Conservation (phyloP, 1,140 invertebrate species). For the Drosophila pseudoobscura region DNA sequence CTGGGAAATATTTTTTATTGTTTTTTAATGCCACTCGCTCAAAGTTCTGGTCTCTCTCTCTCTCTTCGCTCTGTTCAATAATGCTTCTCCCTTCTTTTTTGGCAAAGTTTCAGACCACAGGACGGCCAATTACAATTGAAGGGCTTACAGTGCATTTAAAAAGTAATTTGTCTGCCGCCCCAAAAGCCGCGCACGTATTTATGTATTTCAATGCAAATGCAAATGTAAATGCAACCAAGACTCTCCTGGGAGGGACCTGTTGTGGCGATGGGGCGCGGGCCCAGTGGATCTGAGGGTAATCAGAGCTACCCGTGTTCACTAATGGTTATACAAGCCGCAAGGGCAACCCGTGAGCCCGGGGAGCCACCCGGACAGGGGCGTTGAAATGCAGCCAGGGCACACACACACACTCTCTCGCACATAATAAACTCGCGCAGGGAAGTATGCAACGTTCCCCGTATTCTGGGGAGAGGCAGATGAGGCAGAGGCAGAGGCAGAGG, state of each 20-base stretch:
- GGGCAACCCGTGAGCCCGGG: slow-evolving; percentile 55
- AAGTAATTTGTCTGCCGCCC: slow-evolving; percentile 82
- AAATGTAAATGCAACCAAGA: slow-evolving; percentile 30
- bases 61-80: neutral
- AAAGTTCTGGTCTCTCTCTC: slow-evolving; percentile 39
- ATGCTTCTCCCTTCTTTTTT: slow-evolving; percentile 36
- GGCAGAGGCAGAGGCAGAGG: slow-evolving; percentile 10
- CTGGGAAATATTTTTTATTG: slow-evolving; percentile 65
- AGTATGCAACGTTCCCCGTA: slow-evolving; percentile 54
- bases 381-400: slow-evolving; percentile 61
- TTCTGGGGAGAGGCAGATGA: slow-evolving; percentile 8
- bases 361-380: slow-evolving; percentile 45
- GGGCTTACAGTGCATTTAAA: slow-evolving; percentile 82
- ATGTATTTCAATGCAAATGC: slow-evolving; percentile 78
- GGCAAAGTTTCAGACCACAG: slow-evolving; percentile 73
- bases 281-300: slow-evolving; percentile 51
- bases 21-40: slow-evolving; percentile 74
- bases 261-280: slow-evolving; percentile 3
- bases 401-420: slow-evolving; percentile 27
- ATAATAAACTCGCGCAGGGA: slow-evolving; percentile 73
- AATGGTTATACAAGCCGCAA: slow-evolving; percentile 83
- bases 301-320: slow-evolving; percentile 80
- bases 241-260: slow-evolving; percentile 24
- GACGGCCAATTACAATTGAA: slow-evolving; percentile 76
- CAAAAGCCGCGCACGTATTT: slow-evolving; percentile 77